phyloP scores from a whole-genome alignment of 1,140 invertebrate genomes.

The Drosophila athabasca region DNA sequence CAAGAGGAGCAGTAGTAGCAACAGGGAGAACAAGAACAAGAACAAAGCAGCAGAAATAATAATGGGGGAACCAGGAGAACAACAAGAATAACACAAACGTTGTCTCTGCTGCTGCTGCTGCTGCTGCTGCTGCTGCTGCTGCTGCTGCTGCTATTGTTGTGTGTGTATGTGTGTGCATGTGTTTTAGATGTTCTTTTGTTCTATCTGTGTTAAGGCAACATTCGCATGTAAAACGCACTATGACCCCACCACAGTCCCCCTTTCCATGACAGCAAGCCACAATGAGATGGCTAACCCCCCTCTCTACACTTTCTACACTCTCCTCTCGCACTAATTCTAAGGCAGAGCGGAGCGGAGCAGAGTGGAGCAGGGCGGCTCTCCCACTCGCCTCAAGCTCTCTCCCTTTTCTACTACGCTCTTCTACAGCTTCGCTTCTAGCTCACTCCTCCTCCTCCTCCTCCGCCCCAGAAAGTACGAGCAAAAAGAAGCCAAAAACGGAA shows the following conservation, averaged over 20 bases:
- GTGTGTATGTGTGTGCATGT: no score
- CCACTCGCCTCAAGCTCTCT: no score
- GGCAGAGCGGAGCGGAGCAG: no score
- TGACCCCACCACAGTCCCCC: neutral
- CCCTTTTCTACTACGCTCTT: no score
- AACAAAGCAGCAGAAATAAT: conserved; percentile 43
- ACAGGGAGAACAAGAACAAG: conserved; percentile 41
- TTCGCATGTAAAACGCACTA: conserved; percentile 44
- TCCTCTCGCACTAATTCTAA: no score
- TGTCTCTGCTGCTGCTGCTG: neutral
- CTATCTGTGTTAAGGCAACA: conserved; percentile 31
- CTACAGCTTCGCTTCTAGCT: no score
- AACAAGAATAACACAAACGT: conserved; percentile 25
- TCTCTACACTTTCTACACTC: no score
- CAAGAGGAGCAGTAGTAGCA: conserved; percentile 24
- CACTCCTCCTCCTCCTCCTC: neutral
- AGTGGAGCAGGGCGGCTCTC: no score
- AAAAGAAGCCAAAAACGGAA: conserved; percentile 5
- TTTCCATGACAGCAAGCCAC: conserved; percentile 9
- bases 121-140: neutral
- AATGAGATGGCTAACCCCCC: conserved; percentile 22
- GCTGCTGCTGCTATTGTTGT: no score
- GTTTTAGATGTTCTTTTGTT: neutral
- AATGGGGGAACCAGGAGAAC: conserved; percentile 44
- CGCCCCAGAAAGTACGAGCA: neutral